Evolutionary conservation across 2,113 vertebrate genomes (phyloP).

Genomic region (Nymphicus hollandicus): DNA sequence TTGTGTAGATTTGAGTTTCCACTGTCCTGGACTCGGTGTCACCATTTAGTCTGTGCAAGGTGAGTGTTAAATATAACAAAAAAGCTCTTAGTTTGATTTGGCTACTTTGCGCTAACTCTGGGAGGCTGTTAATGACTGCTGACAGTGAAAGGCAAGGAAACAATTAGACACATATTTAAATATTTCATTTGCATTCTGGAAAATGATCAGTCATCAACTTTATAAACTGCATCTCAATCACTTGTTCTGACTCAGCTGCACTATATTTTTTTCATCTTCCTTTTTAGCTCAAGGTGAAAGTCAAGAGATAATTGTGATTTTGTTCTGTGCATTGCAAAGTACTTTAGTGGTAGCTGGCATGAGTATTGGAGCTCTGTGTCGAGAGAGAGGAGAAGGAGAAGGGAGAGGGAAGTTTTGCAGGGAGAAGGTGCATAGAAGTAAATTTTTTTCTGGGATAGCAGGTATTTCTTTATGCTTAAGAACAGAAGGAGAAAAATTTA

Average conservation of each 20-base stretch:
- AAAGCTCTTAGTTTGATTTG: neutral
- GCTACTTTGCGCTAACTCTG: neutral
- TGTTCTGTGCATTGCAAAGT: conserved; percentile 1
- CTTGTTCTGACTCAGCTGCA: neutral
- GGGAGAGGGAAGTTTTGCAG: neutral
- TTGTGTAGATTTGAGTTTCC: neutral
- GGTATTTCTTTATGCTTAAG: neutral
- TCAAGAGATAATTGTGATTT: conserved; percentile 17
- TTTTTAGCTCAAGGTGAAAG: conserved; percentile 46
- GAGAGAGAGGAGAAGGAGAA: neutral
- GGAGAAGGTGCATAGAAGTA: neutral
- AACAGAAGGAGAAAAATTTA: conserved; percentile 1
- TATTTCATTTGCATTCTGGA: conserved; percentile 23
- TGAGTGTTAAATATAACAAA: neutral
- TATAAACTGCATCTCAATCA: neutral
- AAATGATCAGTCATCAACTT: neutral
- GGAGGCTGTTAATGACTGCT: neutral
- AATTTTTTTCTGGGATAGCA: neutral
- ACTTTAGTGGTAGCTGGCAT: neutral
- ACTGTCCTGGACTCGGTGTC: neutral
- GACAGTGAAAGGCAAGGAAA: conserved; percentile 7
- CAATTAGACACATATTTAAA: conserved; percentile 5
- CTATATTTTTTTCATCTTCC: neutral
- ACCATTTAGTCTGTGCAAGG: neutral
- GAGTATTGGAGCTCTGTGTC: neutral